Conservation (phyloP, 64 coral and sea anemone species). For the Astreopora myriophthalma region DNA sequence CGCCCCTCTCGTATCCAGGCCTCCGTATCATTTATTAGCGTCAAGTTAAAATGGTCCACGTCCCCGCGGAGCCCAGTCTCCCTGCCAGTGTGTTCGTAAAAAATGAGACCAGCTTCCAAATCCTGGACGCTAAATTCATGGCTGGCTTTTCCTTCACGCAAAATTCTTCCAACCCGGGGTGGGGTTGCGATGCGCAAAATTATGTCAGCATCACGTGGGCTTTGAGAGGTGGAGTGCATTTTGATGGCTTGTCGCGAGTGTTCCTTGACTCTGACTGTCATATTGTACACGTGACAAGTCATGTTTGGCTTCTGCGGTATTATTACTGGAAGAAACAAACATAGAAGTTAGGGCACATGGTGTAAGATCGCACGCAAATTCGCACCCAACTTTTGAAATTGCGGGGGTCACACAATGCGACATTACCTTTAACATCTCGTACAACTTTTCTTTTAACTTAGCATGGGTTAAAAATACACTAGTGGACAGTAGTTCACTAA, state of each 20-base stretch:
- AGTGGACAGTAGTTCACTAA: no score
- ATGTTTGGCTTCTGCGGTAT: neutral
- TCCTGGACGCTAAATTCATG: constrained; percentile 77
- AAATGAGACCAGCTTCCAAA: constrained; percentile 72
- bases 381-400: no score
- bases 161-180: constrained; percentile 81
- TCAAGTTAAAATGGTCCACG: constrained; percentile 85
- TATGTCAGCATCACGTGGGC: constrained; percentile 15
- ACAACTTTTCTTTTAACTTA: no score
- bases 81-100: constrained; percentile 84
- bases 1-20: constrained; percentile 75
- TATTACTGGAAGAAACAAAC: constrained; percentile 42
- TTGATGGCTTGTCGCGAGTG: constrained; percentile 72
- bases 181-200: constrained; percentile 62
- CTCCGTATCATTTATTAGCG: constrained; percentile 70
- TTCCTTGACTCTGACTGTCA: constrained; percentile 81
- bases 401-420: no score
- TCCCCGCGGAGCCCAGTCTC: constrained; percentile 89
- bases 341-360: no score
- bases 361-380: no score
- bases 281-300: constrained; percentile 49
- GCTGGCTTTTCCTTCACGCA: constrained; percentile 63
- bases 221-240: constrained; percentile 17
- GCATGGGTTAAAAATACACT: no score
- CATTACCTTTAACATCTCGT: no score